These are phyloP conservation scores for chimpanzee (Pan troglodytes) DNA, from an alignment of 2,113 vertebrate species.

Conservation along the genomic window DNA sequence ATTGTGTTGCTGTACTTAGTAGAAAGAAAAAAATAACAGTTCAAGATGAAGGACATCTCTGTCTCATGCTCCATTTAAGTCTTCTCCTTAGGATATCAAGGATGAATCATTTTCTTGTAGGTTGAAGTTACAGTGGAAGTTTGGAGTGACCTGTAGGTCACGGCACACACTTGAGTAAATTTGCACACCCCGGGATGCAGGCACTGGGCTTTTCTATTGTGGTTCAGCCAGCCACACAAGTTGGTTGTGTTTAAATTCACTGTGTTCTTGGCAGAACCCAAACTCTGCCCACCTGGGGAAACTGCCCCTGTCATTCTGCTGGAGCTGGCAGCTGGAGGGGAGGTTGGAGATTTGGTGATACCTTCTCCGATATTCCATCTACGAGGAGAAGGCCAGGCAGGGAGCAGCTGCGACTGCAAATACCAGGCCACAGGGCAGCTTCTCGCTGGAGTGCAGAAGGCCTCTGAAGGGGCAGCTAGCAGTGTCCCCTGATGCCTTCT, in stretches of 20 bases:
- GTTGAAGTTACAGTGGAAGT: neutral
- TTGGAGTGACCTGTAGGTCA: neutral
- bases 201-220: rapidly evolving
- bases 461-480: rapidly evolving
- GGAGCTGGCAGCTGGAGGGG: neutral
- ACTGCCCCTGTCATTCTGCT: rapidly evolving
- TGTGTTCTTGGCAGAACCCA: neutral
- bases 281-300: neutral
- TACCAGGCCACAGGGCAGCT: neutral
- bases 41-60: too few relatives aligned
- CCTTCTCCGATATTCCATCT: neutral
- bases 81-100: neutral
- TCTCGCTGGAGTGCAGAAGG: neutral
- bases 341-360: too few relatives aligned
- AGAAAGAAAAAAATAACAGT: neutral
- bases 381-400: rapidly evolving
- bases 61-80: neutral
- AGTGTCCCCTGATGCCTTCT: too few relatives aligned
- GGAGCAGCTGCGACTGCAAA: neutral
- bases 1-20: neutral
- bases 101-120: neutral
- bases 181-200: neutral
- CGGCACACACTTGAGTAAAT: neutral
- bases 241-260: too few relatives aligned
- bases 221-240: rapidly evolving